phyloP scores from a whole-genome alignment of 2,113 vertebrate species.

The Coracopsis vasa region DNA sequence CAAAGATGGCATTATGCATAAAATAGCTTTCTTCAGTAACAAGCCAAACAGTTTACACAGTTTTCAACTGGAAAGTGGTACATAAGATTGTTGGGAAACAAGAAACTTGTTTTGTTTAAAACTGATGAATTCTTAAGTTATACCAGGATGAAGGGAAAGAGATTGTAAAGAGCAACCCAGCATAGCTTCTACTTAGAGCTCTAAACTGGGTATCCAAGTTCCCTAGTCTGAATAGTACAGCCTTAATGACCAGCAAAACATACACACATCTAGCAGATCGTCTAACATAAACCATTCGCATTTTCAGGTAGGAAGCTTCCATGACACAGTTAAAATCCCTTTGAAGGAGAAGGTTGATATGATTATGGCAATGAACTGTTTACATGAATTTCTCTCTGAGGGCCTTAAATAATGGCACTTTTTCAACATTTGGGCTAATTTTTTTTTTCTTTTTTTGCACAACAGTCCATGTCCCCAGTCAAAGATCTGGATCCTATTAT shows the following conservation, averaged over 20 bases:
- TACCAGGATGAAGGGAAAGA: not conserved
- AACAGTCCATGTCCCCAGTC: not conserved
- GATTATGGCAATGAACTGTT: not conserved
- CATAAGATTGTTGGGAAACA: not conserved
- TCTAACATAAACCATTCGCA: not conserved
- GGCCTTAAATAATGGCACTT: not conserved
- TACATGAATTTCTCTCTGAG: not conserved
- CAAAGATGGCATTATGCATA: not conserved
- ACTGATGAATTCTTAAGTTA: not conserved
- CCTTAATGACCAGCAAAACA: not conserved
- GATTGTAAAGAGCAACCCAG: not conserved
- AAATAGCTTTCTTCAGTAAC: not conserved
- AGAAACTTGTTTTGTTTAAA: not conserved
- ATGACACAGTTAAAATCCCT: not conserved
- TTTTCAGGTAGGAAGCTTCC: not conserved
- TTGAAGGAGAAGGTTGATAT: not conserved
- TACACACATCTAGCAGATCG: not conserved
- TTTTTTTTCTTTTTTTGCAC: not conserved
- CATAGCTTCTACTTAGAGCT: not conserved
- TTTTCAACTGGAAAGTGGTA: not conserved
- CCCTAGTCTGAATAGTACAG: not conserved
- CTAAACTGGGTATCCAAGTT: not conserved
- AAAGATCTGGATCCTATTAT: conserved; percentile 28
- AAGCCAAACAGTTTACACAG: not conserved
- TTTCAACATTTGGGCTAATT: not conserved